Conservation (phyloP, 2,113 vertebrate species). For the Boleophthalmus pectinirostris region DNA sequence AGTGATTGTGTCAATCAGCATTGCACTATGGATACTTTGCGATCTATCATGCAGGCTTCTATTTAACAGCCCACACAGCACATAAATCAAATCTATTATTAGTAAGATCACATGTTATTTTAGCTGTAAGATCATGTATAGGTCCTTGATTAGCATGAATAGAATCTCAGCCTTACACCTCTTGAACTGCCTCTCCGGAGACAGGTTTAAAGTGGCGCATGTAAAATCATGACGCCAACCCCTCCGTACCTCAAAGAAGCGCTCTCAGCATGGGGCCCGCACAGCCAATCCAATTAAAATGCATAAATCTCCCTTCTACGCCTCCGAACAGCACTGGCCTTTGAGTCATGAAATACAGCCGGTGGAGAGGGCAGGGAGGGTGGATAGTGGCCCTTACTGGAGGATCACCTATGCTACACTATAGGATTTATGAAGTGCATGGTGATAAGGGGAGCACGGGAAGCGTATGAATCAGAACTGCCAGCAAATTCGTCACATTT, state of each 20-base stretch:
- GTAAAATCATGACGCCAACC: conserved; percentile 32
- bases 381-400: conserved; percentile 51
- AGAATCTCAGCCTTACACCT: conserved; percentile 19
- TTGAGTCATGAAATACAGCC: conserved; percentile 66
- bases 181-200: conserved; percentile 19
- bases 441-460: conserved; percentile 40
- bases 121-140: conserved; percentile 21
- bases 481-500: conserved; percentile 53
- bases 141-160: conserved; percentile 25
- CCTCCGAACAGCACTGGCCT: conserved; percentile 41
- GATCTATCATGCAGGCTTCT: too few species aligned
- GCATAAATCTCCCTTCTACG: conserved; percentile 61
- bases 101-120: too few species aligned
- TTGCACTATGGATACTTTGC: too few species aligned
- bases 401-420: conserved; percentile 50
- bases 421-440: conserved; percentile 66
- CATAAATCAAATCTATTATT: too few species aligned
- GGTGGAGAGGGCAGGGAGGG: conserved; percentile 38
- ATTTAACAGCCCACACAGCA: too few species aligned
- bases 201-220: conserved; percentile 10
- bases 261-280: conserved; percentile 48
- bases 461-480: conserved; percentile 61
- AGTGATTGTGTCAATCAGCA: too few species aligned
- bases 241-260: conserved; percentile 50
- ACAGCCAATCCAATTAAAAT: conserved; percentile 73